Evolutionary conservation across 2,113 vertebrate species (phyloP), one percentile per base, ranked within the genome.

Genomic region (Emberiza fucata): DNA sequence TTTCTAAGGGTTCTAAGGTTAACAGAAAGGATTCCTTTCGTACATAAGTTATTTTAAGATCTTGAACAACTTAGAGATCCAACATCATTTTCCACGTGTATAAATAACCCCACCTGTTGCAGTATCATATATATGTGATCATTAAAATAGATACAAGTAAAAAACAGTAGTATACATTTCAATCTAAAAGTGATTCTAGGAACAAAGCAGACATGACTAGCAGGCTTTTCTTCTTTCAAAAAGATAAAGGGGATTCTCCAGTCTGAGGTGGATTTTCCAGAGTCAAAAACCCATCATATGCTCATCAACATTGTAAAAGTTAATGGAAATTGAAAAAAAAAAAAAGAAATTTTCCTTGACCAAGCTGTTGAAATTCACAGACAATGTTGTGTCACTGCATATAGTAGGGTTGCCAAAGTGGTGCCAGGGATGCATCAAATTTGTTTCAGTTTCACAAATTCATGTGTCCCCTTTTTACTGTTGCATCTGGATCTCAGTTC

Each of bases 51-150:
- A 96, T 96, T 96, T 96, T 96, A 95, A 93, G 93, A 68, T 75
- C 95, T 81, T 88, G 85, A 95, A 85, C 89, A 95, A 94, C 81
- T 95, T 88, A 64, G 59, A 95, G 42, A 80, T 88, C 57, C 91
- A 92, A 61, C 87, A 65, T 88, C 35, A 93, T 97, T 97, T 91
- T 88, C 76, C 82, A 78, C 64, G 68, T 75, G 20, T 83, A 96
- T 86, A 94, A 95, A 96, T 95, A 95, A 92, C 53, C 73, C 75
- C 92, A 97, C 93, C 92, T 96, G 95, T 93, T 96, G 76, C 71
- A 81, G 75, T 90, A 78, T 93, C 92, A 93, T 72, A 86, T 90
- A 92, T 50, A 93, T 88, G 71, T 71, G 76, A 78, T 60, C 71
- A 65, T 92, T 84, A 96, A 96, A 97, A 95, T 83, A 97, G 93